These are phyloP conservation scores for Tapirus indicus DNA, from an alignment of 2,797 vertebrate species.

Conservation along the genomic window DNA sequence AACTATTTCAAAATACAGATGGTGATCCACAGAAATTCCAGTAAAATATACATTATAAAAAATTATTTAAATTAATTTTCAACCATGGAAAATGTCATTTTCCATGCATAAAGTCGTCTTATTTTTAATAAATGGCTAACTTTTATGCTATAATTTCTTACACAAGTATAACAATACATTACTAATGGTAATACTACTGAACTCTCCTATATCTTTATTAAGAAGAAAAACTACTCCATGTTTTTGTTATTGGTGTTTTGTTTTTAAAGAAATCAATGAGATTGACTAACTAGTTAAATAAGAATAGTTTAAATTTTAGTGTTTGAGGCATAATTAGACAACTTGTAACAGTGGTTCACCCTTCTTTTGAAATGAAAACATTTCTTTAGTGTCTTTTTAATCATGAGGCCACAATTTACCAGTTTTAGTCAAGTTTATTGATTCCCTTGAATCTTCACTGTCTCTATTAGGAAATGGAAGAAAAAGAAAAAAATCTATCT, in stretches of 20 bases:
- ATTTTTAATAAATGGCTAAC: conserved; percentile 6
- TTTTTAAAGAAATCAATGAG: conserved; percentile 44
- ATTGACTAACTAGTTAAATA: conserved; percentile 30
- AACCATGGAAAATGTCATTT: conserved; percentile 31
- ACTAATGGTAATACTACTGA: not conserved
- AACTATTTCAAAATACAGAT: conserved; percentile 45
- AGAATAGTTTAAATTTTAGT: conserved; percentile 21
- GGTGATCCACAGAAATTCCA: conserved; percentile 6
- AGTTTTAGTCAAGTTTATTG: conserved; percentile 23
- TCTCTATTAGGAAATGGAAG: not conserved
- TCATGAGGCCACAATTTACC: not conserved
- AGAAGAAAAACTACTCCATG: not conserved
- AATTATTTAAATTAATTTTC: not conserved
- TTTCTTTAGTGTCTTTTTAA: conserved; percentile 32
- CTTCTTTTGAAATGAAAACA: not conserved
- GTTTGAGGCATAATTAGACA: not conserved
- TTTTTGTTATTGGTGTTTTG: not conserved
- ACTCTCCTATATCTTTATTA: not conserved
- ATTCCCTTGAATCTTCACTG: not conserved
- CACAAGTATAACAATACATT: not conserved
- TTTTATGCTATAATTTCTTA: conserved; percentile 11
- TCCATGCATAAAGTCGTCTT: not conserved
- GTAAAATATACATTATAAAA: not conserved
- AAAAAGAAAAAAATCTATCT: not conserved
- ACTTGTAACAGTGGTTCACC: not conserved